Conservation (phyloP, 2,797 vertebrate genomes). For the Poeciliopsis presidionis region DNA sequence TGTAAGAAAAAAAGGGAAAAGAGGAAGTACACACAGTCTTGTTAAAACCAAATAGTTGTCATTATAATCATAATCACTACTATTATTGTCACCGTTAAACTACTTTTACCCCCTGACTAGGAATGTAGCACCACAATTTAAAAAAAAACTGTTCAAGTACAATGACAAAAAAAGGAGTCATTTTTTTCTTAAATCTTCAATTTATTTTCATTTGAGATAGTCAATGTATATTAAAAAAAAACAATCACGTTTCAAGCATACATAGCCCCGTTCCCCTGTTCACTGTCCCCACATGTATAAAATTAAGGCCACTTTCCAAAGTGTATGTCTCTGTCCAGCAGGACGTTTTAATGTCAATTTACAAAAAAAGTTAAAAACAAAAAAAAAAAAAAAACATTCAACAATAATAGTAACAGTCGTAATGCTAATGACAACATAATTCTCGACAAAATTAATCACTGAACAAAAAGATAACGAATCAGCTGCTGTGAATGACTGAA, state of each 20-base stretch:
- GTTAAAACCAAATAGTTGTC: conserved; percentile 62
- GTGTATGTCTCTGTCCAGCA: conserved; percentile 87
- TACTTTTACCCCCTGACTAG: conserved; percentile 44
- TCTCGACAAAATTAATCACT: conserved; percentile 66
- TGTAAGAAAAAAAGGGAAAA: conserved; percentile 50
- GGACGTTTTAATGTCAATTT: conserved; percentile 84
- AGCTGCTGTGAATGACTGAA: conserved; percentile 51
- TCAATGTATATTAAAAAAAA: conserved; percentile 73
- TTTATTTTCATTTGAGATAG: conserved; percentile 81
- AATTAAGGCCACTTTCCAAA: conserved; percentile 84
- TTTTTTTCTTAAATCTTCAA: conserved; percentile 72
- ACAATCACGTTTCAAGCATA: conserved; percentile 79
- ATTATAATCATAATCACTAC: conserved; percentile 77
- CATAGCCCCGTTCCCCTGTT: conserved; percentile 73
- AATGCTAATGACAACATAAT: conserved; percentile 77
- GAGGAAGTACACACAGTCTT: conserved; percentile 65
- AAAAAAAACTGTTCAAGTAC: conserved; percentile 45
- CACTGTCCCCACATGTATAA: conserved; percentile 81
- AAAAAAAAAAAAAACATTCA: conserved; percentile 65
- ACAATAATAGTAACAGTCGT: conserved; percentile 79
- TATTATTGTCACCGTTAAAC: conserved; percentile 70
- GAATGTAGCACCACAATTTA: conserved; percentile 63
- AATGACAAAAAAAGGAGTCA: conserved; percentile 75
- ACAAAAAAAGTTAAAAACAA: conserved; percentile 60
- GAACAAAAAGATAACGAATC: conserved; percentile 65